These are phyloP conservation scores for Hedya salicella DNA, from an alignment of 2,888 invertebrate genomes.

Conservation along the genomic window DNA sequence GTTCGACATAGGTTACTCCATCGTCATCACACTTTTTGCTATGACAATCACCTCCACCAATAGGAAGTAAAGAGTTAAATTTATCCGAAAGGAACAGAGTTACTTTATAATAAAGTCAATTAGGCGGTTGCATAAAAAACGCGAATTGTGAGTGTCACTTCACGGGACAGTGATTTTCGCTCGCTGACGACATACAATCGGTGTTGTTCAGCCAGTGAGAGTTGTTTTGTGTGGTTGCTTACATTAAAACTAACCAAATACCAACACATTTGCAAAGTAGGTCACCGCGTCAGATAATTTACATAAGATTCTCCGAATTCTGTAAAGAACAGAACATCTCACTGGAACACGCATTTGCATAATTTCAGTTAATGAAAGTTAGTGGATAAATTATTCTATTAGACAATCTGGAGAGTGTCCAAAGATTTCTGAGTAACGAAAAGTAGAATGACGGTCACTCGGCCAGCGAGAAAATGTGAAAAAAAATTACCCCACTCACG, in stretches of 20 bases:
- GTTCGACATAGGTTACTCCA: slow-evolving; percentile 8
- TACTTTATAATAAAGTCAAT: slow-evolving; percentile 36
- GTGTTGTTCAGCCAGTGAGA: slow-evolving; percentile 38
- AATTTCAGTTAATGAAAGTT: slow-evolving; percentile 43
- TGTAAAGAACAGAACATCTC: slow-evolving; percentile 33
- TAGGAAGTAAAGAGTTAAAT: slow-evolving; percentile 39
- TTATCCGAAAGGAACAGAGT: slow-evolving; percentile 39
- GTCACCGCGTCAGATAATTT: slow-evolving; percentile 35
- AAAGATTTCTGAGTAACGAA: slow-evolving; percentile 41
- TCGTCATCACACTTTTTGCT: slow-evolving; percentile 34
- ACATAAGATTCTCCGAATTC: slow-evolving; percentile 42
- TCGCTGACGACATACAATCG: slow-evolving; percentile 41
- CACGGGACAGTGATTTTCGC: slow-evolving; percentile 46
- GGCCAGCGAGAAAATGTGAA: slow-evolving; percentile 42
- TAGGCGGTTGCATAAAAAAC: slow-evolving; percentile 36
- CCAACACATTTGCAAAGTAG: slow-evolving; percentile 37
- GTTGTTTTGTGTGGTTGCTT: slow-evolving; percentile 31
- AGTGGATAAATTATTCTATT: slow-evolving; percentile 42
- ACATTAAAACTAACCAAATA: slow-evolving; percentile 39
- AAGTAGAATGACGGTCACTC: slow-evolving; percentile 45
- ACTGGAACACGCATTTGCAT: slow-evolving; percentile 39
- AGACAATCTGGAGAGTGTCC: slow-evolving; percentile 44
- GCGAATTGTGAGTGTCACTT: slow-evolving; percentile 40
- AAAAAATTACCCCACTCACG: slow-evolving; percentile 22
- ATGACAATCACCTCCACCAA: slow-evolving; percentile 37